These are phyloP conservation scores for Exocentrus adspersus DNA, from an alignment of 2,888 invertebrate species.

Conservation along the genomic window DNA sequence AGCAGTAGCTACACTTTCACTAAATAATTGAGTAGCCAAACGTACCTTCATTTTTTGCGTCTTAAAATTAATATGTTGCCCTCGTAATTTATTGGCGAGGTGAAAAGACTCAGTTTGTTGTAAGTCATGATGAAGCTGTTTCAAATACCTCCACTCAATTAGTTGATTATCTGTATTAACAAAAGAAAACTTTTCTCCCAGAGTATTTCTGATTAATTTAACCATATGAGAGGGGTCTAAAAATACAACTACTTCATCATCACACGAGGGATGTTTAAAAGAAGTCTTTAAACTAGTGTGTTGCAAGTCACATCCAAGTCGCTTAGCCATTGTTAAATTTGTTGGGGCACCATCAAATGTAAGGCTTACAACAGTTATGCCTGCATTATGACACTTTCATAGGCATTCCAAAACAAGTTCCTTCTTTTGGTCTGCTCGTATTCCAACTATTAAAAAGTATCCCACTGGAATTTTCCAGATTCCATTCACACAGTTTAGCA, in stretches of 20 bases:
- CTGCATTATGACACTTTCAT: not conserved
- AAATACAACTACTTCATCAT: constrained; percentile 2
- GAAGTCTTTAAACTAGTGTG: constrained; percentile 1
- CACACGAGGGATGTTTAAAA: constrained; percentile 25
- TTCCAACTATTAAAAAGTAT: constrained; percentile 17
- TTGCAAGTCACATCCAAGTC: not conserved
- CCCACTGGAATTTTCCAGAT: constrained; percentile 26
- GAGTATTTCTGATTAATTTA: constrained; percentile 26
- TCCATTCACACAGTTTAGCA: constrained; percentile 24
- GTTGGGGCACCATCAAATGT: constrained; percentile 30
- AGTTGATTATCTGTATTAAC: constrained; percentile 15
- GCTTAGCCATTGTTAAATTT: constrained; percentile 17
- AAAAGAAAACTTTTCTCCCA: constrained; percentile 21
- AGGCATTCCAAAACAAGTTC: constrained; percentile 10
- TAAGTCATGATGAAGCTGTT: constrained; percentile 16
- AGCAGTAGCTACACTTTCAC: constrained; percentile 43
- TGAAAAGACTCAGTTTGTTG: constrained; percentile 26
- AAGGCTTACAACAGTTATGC: constrained; percentile 1
- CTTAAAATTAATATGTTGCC: constrained; percentile 19
- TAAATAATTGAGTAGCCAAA: constrained; percentile 37
- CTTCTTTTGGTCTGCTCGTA: constrained; percentile 15
- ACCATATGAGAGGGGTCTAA: constrained; percentile 30
- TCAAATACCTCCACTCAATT: too few relatives aligned
- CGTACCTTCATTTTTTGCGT: constrained; percentile 25
- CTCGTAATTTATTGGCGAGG: constrained; percentile 29